Conservation (phyloP, 2,888 invertebrate genomes). For the Parnassius apollo region DNA sequence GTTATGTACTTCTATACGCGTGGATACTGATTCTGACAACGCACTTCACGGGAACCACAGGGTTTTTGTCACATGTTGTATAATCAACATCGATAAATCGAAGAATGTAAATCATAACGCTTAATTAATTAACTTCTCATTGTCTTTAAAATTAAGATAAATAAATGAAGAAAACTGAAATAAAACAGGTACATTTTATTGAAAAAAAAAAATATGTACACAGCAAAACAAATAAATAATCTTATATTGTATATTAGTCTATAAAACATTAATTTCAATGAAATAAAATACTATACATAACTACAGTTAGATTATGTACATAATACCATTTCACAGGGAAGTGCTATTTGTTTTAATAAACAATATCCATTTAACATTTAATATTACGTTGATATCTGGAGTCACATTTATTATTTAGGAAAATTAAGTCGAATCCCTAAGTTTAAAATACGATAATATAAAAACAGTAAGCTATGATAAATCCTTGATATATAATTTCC, state of each 20-base stretch:
- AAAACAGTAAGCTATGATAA: constrained; percentile 73
- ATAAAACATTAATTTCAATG: constrained; percentile 81
- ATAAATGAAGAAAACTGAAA: constrained; percentile 45
- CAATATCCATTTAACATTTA: constrained; percentile 76
- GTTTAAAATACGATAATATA: constrained; percentile 70
- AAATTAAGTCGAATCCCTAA: constrained; percentile 67
- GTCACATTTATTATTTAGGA: constrained; percentile 67
- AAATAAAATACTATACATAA: constrained; percentile 81
- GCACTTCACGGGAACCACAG: too few species aligned
- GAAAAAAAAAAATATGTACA: constrained; percentile 80
- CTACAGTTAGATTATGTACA: constrained; percentile 78
- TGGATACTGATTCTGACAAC: too few species aligned
- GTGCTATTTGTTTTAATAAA: constrained; percentile 69
- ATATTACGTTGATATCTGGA: constrained; percentile 72
- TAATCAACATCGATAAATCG: too few species aligned
- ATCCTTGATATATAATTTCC: constrained; percentile 60
- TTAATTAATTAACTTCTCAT: too few species aligned
- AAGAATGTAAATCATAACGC: too few species aligned
- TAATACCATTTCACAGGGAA: constrained; percentile 75
- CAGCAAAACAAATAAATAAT: constrained; percentile 82
- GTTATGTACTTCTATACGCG: too few species aligned
- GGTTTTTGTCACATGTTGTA: too few species aligned
- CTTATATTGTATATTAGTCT: constrained; percentile 81
- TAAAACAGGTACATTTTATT: constrained; percentile 82
- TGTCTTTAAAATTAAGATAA: neutral